These are phyloP conservation scores for Tribolium castaneum DNA, from an alignment of 1,140 invertebrate genomes.

Conservation along the genomic window DNA sequence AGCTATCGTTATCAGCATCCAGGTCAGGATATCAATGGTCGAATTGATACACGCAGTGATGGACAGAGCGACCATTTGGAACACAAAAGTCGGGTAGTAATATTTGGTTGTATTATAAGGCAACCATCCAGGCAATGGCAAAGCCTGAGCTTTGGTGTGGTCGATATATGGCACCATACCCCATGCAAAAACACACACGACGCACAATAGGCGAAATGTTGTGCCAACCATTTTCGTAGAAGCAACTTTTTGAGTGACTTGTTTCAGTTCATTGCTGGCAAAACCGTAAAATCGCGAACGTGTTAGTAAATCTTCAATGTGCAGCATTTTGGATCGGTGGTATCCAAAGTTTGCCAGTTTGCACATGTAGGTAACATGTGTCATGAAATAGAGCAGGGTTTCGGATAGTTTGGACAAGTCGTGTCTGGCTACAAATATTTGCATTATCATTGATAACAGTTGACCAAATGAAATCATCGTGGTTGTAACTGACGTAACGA, in stretches of 20 bases:
- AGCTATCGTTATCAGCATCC: constrained; percentile 33
- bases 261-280: too few species aligned
- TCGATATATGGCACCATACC: constrained; percentile 38
- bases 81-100: constrained; percentile 2
- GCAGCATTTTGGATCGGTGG: not conserved
- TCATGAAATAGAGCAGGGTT: constrained; percentile 20
- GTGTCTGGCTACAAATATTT: not conserved
- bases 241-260: not conserved
- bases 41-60: constrained; percentile 43
- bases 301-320: constrained; percentile 14
- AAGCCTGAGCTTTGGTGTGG: not conserved
- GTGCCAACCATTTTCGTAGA: not conserved
- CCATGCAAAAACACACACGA: constrained; percentile 8
- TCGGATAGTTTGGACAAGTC: constrained; percentile 6
- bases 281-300: not conserved
- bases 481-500: not conserved
- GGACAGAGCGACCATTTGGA: constrained; percentile 32
- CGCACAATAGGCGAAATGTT: constrained; percentile 36
- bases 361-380: not conserved
- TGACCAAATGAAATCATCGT: not conserved
- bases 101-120: constrained; percentile 30
- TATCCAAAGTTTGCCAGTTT: constrained; percentile 15
- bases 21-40: constrained; percentile 37
- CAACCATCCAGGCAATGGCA: constrained; percentile 45
- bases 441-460: constrained; percentile 1